Evolutionary conservation across 2,113 vertebrate genomes (phyloP).

Genomic region (Menura novaehollandiae): DNA sequence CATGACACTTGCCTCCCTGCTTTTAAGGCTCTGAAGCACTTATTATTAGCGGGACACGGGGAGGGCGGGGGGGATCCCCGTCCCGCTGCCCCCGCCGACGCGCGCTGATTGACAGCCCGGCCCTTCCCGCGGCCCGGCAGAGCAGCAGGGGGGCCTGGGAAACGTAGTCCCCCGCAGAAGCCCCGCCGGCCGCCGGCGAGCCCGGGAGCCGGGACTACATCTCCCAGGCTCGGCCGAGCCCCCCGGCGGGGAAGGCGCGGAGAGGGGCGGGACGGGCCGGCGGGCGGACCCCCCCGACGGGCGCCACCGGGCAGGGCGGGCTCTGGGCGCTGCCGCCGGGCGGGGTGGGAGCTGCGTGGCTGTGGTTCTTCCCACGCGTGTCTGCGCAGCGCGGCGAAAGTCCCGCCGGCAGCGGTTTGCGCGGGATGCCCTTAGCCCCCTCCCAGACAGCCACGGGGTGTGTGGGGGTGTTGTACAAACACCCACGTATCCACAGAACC

Average conservation of each 20-base stretch:
- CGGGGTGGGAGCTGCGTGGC: background rate
- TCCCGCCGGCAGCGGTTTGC: background rate
- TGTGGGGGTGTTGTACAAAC: background rate
- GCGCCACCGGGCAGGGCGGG: background rate
- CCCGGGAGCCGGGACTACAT: conserved; percentile 34
- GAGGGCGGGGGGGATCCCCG: conserved; percentile 3
- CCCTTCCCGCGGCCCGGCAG: conserved; percentile 38
- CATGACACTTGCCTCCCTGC: conserved; percentile 70
- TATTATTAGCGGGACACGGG: conserved; percentile 41
- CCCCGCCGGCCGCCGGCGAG: conserved; percentile 1
- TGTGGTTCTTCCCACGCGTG: background rate
- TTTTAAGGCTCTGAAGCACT: conserved; percentile 60
- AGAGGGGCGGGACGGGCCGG: background rate
- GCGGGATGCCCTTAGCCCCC: background rate
- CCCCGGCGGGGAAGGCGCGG: background rate
- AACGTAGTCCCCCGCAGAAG: conserved; percentile 23
- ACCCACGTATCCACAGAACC: background rate
- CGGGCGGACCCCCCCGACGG: background rate
- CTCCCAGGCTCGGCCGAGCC: conserved; percentile 32
- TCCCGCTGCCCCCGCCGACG: conserved; percentile 34
- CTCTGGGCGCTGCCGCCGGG: background rate
- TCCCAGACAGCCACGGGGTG: background rate
- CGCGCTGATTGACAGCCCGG: conserved; percentile 68
- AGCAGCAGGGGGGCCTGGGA: conserved; percentile 43
- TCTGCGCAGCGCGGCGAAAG: background rate